Evolutionary conservation across 2,113 vertebrate genomes (phyloP), one percentile per base, ranked within the genome.

Genomic region (Fregata magnificens): DNA sequence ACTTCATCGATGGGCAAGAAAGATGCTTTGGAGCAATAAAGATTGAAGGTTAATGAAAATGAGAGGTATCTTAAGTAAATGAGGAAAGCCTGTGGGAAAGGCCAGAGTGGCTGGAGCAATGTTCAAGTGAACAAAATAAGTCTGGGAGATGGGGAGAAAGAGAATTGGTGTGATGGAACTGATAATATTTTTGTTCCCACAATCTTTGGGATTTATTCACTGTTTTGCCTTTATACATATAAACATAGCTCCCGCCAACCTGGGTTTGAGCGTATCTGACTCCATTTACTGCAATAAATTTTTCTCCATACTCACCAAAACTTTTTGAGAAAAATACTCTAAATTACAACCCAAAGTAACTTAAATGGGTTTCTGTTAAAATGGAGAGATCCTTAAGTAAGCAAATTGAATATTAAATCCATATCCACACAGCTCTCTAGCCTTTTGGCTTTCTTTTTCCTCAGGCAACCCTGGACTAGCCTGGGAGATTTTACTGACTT

Each of bases 401-500:
- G 67, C 7, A 87, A 94, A 85, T 45, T n/a, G 20, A 73, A 82
- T 82, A 73, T 50, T 70, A 86, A 95, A 78, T 82, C 74, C 38
- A 6, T 71, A 85, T 66, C 32, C 67, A 83, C 29, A 62, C 5
- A 67, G 45, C 58, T 73, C 8, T 45, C 24, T 58, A 71, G 42
- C 24, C 36, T 91, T 88, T 86, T 63, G 38, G 6, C 44, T 96
- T 87, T 66, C 15, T 77, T 93, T 91, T 93, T 86, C 67, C 10
- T 82, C 42, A 59, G 78, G 70, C 50, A 95, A 67, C 16, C 11
- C 28, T 3, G 50, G 29, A 91, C 50, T 90, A 82, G 70, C 66
- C 67, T 67, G 63, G 24, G 55, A 95, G 84, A 90, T 85, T 96
- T 93, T 89, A 91, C 87, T 85, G 86, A 59, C 89, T 97, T 96